These are phyloP conservation scores for Acridotheres tristis DNA, from an alignment of 2,797 vertebrate species.

Conservation along the genomic window DNA sequence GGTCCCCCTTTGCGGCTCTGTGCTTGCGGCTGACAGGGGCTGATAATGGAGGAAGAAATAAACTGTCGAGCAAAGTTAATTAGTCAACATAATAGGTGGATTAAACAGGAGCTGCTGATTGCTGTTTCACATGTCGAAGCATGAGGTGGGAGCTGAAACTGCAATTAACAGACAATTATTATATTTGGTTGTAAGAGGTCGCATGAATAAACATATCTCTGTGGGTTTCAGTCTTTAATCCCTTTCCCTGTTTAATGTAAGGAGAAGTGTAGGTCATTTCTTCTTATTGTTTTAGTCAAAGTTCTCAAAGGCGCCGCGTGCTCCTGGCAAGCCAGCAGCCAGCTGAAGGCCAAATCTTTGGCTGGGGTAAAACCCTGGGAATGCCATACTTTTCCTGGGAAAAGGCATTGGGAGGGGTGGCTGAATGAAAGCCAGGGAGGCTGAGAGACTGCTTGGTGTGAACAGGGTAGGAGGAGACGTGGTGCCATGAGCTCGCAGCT, in stretches of 20 bases:
- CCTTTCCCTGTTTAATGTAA: conserved; percentile 74
- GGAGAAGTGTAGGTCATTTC: conserved; percentile 82
- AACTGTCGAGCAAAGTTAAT: conserved; percentile 86
- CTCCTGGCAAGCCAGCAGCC: conserved; percentile 16
- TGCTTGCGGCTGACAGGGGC: conserved; percentile 83
- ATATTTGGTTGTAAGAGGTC: conserved; percentile 86
- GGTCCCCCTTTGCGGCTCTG: conserved; percentile 76
- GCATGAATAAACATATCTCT: conserved; percentile 84
- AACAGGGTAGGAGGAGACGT: neutral
- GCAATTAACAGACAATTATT: conserved; percentile 87
- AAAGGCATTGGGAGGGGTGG: neutral
- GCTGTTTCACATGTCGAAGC: conserved; percentile 80
- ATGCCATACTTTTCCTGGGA: neutral
- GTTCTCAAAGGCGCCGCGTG: conserved; percentile 44
- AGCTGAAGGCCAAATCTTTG: neutral
- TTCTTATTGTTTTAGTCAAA: conserved; percentile 74
- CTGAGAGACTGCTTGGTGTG: neutral
- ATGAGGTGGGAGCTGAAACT: conserved; percentile 79
- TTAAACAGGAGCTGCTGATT: conserved; percentile 83
- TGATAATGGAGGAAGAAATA: conserved; percentile 88
- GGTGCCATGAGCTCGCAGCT: neutral
- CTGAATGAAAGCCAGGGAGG: neutral
- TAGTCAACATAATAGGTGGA: conserved; percentile 89
- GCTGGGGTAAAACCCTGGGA: neutral
- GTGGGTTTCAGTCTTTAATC: conserved; percentile 79